Percentiles rank a stretch among this genome's conserved stretches.
Evolutionary conservation across 2,888 invertebrate genomes (phyloP).

Genomic region (Pollenia labialis): DNA sequence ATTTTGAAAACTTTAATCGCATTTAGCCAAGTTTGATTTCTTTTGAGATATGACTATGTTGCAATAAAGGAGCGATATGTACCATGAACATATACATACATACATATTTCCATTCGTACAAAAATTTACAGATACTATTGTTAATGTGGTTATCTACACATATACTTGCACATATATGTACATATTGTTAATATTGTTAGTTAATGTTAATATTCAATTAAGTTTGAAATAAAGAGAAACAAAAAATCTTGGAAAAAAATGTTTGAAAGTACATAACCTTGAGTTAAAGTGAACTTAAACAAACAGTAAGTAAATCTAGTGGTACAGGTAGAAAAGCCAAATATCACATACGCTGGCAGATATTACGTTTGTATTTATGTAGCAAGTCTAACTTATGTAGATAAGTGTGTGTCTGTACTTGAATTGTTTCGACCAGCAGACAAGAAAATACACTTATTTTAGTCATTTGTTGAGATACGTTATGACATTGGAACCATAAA

Average conservation of each 20-base stretch:
- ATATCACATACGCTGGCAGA: not conserved
- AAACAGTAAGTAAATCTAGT: conserved; percentile 51
- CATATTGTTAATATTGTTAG: conserved; percentile 42
- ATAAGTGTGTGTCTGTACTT: not conserved
- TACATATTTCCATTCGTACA: not conserved
- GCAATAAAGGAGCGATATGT: too few species aligned
- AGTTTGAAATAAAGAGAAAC: conserved; percentile 33
- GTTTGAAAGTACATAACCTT: conserved; percentile 72
- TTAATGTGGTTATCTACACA: not conserved
- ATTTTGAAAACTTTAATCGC: too few species aligned
- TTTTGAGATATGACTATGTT: too few species aligned
- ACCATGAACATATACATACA: not conserved
- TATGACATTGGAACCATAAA: too few species aligned
- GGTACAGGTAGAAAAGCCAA: conserved; percentile 43
- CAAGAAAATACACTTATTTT: not conserved
- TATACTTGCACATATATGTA: not conserved
- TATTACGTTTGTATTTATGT: too few species aligned
- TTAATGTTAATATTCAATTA: conserved; percentile 66
- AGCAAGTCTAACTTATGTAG: too few species aligned
- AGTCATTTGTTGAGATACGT: too few species aligned
- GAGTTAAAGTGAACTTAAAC: conserved; percentile 66
- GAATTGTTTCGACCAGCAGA: conserved; percentile 8
- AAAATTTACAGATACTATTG: not conserved
- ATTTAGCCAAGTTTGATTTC: too few species aligned
- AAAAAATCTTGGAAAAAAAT: conserved; percentile 58